phyloP scores from a whole-genome alignment of 1,140 invertebrate species.

The Hormaphis cornu region DNA sequence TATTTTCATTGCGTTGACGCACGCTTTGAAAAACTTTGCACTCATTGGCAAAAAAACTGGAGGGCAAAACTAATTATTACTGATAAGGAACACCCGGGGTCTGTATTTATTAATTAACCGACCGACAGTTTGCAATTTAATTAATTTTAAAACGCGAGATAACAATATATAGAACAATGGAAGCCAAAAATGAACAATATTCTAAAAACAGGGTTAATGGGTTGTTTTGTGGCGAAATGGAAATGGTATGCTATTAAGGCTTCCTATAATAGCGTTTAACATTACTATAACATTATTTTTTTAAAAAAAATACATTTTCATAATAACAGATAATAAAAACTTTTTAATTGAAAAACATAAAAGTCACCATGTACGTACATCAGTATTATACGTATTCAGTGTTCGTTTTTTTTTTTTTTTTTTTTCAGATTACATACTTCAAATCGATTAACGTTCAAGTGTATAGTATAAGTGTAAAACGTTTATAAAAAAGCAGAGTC shows the following conservation, averaged over 20 bases:
- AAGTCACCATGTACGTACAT: no score
- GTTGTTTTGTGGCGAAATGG: not conserved
- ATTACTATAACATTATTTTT: no score
- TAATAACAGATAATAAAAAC: not conserved
- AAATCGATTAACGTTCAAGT: no score
- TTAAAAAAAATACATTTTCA: no score
- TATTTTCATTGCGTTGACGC: not conserved
- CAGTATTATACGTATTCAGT: no score
- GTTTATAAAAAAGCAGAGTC: no score
- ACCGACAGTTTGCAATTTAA: constrained; percentile 28
- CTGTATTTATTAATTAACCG: constrained; percentile 18
- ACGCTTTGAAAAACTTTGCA: constrained; percentile 6
- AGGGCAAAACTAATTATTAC: constrained; percentile 18
- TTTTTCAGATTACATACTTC: no score
- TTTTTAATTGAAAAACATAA: no score
- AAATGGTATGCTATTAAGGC: not conserved
- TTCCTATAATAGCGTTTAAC: constrained; percentile 6
- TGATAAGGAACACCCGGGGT: constrained; percentile 20
- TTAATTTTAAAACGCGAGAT: constrained; percentile 28
- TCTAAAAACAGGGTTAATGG: not conserved
- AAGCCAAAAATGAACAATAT: constrained; percentile 20
- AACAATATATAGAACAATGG: constrained; percentile 25
- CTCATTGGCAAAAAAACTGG: not conserved
- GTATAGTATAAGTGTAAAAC: no score
- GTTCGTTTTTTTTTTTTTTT: no score